Evolutionary conservation across 1,140 invertebrate species (phyloP).

Genomic region (Dufourea novaeangliae): DNA sequence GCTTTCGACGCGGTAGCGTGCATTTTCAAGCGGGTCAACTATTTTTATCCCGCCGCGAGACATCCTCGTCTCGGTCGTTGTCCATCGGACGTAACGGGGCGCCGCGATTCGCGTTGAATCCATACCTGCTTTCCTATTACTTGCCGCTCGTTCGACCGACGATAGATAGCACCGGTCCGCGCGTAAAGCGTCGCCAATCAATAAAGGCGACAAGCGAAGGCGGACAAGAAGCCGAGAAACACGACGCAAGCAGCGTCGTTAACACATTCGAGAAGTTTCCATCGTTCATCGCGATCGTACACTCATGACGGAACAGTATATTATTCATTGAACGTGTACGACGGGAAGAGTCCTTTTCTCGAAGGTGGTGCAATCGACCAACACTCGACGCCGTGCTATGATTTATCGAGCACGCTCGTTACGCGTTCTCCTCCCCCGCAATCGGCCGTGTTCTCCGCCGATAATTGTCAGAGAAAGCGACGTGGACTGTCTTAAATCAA

Average conservation of each 20-base stretch:
- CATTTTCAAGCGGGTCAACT: slow-evolving; percentile 54
- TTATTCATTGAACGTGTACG: slow-evolving; percentile 7
- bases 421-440: not conserved
- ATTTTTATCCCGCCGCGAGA: slow-evolving; percentile 43
- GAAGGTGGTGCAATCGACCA: not conserved
- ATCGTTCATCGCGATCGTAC: slow-evolving; percentile 12
- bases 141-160: too few species aligned
- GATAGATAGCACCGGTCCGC: not conserved
- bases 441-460: not conserved
- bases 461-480: not conserved
- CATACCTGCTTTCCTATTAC: not conserved
- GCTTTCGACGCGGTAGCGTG: slow-evolving; percentile 33
- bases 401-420: not conserved
- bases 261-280: slow-evolving; percentile 37
- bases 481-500: not conserved
- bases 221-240: not conserved
- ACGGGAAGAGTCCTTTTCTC: slow-evolving; percentile 1
- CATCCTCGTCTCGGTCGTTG: slow-evolving; percentile 23
- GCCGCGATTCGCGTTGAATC: not conserved
- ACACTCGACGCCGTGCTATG: not conserved
- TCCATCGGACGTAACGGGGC: not conserved
- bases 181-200: not conserved
- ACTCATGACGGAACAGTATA: not conserved
- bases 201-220: not conserved
- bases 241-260: not conserved